phyloP scores from a whole-genome alignment of 2,113 vertebrate species.

The Dendrocopos noguchii region DNA sequence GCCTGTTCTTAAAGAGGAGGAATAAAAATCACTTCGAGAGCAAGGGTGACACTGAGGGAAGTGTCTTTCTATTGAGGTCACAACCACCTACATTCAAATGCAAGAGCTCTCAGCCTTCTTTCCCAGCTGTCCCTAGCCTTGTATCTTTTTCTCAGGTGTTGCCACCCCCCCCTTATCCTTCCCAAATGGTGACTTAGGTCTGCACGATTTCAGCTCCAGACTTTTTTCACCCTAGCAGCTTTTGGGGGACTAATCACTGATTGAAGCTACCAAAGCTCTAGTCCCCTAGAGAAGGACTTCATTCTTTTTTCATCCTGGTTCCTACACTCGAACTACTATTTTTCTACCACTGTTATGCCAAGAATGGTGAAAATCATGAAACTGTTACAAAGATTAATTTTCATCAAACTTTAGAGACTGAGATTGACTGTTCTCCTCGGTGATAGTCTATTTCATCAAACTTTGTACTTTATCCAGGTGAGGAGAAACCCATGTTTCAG shows the following conservation, averaged over 20 bases:
- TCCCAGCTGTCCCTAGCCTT: neutral
- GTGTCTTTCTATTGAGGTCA: constrained; percentile 31
- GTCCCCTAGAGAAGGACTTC: neutral
- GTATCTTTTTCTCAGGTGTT: neutral
- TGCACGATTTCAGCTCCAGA: neutral
- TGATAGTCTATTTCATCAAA: neutral
- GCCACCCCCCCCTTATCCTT: neutral
- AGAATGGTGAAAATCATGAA: neutral
- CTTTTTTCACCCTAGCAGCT: neutral
- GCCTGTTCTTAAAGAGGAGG: constrained; percentile 19
- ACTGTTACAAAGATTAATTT: neutral
- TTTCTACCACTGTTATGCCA: neutral
- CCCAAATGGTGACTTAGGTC: neutral
- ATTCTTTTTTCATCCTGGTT: neutral
- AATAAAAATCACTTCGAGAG: neutral
- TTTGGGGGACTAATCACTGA: neutral
- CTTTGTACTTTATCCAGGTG: neutral
- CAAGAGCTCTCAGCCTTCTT: constrained; percentile 4
- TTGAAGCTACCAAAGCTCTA: neutral
- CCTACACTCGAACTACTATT: neutral
- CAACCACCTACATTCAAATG: neutral
- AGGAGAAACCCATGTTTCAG: neutral
- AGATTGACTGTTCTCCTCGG: neutral
- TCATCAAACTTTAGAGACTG: neutral
- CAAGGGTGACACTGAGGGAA: neutral